Base-by-base conservation (phyloP, 2,797 vertebrate genomes). In the Liparis tanakae region DNA sequence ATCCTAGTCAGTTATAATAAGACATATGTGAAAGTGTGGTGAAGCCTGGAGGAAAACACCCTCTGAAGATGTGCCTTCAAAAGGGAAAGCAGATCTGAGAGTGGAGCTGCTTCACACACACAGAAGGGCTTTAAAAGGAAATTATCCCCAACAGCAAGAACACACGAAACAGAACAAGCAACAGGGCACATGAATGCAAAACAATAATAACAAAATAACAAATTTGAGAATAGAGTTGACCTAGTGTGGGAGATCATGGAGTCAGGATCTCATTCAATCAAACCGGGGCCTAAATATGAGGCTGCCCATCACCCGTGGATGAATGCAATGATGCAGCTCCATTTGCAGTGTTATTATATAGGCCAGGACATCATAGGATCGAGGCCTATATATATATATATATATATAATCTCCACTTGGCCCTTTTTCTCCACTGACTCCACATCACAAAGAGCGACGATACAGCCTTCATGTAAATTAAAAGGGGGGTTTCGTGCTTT, bases 41-140 rank as follows among this genome's bases (percentile, higher is more conserved):
- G 80, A 81, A 82, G 80, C 82, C 86, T 83, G 69, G 37, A 46
- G 76, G 73, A 82, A 88, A 81, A 78, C 78, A 83, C 78, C 75
- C 70, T 87, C 63, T 73, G 79, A 88, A 82, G 85, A 74, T 9
- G 1, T 12, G 14, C 58, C 80, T 81, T 90, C 80, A 82, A 90
- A 89, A 46, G 64, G 50, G 78, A 68, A 74, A 53, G 60, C 68
- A 83, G 85, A 90, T 92, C 87, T 88, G 37, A 91, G 73, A 83
- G 70, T 6, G 6, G 74, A 79, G 67, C 76, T 63, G 37, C 84
- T 64, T 37, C 13, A 44, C 64, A 76, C 30, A 13, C 64, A 76
- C 30, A 59, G 34, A 14, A 44, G n/a, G 15, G 51, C 65, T 83
- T 81, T 17, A 73, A 56, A n/a, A 57, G 68, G 61, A 74, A 85